Conservation (phyloP, 2,113 vertebrate species). For the Calidris pygmaea region DNA sequence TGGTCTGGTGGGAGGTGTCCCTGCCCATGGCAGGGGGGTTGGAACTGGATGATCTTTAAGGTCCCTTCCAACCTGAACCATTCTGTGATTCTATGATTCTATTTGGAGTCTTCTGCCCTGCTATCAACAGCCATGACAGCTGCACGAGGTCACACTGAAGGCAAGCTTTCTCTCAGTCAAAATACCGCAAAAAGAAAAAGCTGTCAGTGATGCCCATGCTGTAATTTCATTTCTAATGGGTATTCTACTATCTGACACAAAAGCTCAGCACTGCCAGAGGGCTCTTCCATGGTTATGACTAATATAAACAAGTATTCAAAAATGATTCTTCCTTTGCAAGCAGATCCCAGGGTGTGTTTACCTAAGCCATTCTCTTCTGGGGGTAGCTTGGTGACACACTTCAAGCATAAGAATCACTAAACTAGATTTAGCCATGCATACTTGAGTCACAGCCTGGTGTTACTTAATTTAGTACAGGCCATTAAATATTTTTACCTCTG, state of each 20-base stretch:
- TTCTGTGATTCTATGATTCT: too few species aligned
- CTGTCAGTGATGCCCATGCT: background rate
- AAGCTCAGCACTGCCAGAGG: background rate
- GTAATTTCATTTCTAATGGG: background rate
- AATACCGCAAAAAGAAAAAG: background rate
- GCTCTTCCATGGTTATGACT: background rate
- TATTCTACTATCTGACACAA: background rate
- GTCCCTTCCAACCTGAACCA: too few species aligned
- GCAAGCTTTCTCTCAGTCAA: background rate
- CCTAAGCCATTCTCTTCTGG: conserved; percentile 1
- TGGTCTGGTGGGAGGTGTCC: too few species aligned
- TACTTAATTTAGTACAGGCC: background rate
- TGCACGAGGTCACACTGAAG: accelerated
- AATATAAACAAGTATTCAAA: background rate
- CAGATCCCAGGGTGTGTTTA: background rate
- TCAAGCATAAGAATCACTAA: background rate
- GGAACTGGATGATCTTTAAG: too few species aligned
- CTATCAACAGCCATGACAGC: background rate
- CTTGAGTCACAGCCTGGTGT: background rate
- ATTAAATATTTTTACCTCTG: conserved; percentile 55
- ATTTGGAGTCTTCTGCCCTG: background rate
- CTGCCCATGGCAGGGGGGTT: too few species aligned
- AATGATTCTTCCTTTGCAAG: background rate
- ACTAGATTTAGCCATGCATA: background rate
- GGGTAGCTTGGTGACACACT: background rate